Base-by-base conservation (phyloP, 2,888 invertebrate genomes). In the Ceraclea dissimilis region DNA sequence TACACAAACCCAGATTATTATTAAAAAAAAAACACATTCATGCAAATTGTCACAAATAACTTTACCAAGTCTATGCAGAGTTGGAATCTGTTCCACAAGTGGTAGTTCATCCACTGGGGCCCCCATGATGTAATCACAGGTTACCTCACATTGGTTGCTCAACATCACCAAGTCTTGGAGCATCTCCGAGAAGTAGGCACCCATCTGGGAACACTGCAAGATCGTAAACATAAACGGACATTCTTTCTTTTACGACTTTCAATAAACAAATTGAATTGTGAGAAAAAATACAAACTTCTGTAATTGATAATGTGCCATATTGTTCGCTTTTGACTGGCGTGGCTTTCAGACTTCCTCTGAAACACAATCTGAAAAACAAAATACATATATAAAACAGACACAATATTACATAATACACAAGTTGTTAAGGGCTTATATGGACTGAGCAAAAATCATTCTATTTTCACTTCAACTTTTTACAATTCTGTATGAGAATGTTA, bases 81-180 rank as follows among this genome's bases (percentile, higher is more conserved):
- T 83, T 1, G 90, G 86, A 67, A 91, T 90, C 70, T 91, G 90
- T 66, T 91, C 90, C 0, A 90, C 88, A 22, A 90, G 78, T 0
- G 90, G 89, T 57, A 90, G 69, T 64, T 88, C 84, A 63, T 86
- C 84, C n/a, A 88, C 72, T 1, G 87, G 86, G 1, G 86, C 86
- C 2, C 85, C 86, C 48, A 82, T 66, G 52, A 84, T 82, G 78
- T 85, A 86, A 63, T 86, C 85, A 65, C 81, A 81, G 0, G 84
- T 84, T 1, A 85, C 82, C 67, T 88, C 86, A 65, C 86, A 90
- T 64, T 85, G 86, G 68, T 90, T 90, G 64, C 83, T 86, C 11
- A 89, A 71, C 0, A 78, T 79, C 1, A 86, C 85, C 47, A 90
- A 70, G 62, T 86, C 83, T 64, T 84, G 83, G 20, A 90, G 76